phyloP scores from a whole-genome alignment of 1,140 invertebrate genomes.

The Drosophila ficusphila region DNA sequence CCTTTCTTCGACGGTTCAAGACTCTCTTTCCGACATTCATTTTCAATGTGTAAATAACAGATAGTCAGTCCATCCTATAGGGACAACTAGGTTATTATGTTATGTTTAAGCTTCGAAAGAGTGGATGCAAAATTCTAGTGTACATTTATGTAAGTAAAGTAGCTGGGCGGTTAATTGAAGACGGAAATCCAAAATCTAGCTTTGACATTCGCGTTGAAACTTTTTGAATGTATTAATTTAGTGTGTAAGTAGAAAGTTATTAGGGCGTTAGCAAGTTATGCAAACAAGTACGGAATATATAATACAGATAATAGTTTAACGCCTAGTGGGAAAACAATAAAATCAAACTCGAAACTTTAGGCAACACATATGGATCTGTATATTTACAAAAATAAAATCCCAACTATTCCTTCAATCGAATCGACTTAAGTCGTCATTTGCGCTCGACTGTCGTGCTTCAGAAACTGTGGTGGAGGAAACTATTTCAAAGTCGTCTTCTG shows the following conservation, averaged over 20 bases:
- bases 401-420: slow-evolving; percentile 66
- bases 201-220: slow-evolving; percentile 42
- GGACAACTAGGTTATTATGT: slow-evolving; percentile 29
- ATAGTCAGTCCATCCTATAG: slow-evolving; percentile 27
- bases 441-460: not conserved
- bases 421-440: slow-evolving; percentile 60
- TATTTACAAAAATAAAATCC: slow-evolving; percentile 49
- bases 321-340: slow-evolving; percentile 31
- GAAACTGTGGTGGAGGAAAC: slow-evolving; percentile 29
- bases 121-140: not conserved
- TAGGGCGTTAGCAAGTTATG: slow-evolving; percentile 28
- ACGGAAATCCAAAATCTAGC: slow-evolving; percentile 14
- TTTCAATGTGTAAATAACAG: slow-evolving; percentile 35
- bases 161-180: not conserved
- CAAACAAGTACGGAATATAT: slow-evolving; percentile 39
- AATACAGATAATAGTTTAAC: slow-evolving; percentile 33
- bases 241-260: slow-evolving; percentile 41
- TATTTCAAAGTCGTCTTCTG: slow-evolving; percentile 63
- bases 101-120: slow-evolving; percentile 28
- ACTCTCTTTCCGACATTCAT: slow-evolving; percentile 1
- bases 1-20: not conserved
- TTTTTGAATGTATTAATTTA: slow-evolving; percentile 46
- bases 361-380: slow-evolving; percentile 37
- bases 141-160: slow-evolving; percentile 8
- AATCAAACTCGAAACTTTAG: slow-evolving; percentile 40